Conservation (phyloP, 2,113 vertebrate species). For the Pogona vitticeps region DNA sequence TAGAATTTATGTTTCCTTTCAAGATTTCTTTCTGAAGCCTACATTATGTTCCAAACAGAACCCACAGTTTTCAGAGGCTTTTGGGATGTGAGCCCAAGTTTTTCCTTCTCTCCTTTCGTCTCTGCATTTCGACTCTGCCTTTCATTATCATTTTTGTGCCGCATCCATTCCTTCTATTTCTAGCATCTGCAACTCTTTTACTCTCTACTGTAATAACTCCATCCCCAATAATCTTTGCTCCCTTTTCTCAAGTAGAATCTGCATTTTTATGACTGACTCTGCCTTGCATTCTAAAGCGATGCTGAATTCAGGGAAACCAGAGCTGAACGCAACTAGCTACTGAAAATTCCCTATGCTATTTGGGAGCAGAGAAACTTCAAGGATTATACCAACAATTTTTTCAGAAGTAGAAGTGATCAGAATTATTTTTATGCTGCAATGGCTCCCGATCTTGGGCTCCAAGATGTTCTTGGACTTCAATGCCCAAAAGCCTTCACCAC, state of each 20-base stretch:
- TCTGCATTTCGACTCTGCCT: neutral
- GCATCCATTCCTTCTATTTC: neutral
- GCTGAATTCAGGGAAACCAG: neutral
- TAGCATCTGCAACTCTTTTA: neutral
- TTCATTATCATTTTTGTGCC: neutral
- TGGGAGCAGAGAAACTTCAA: neutral
- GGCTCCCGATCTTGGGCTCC: too few species aligned
- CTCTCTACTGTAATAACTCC: fast-evolving
- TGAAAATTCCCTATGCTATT: neutral
- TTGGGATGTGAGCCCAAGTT: neutral
- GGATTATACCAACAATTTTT: neutral
- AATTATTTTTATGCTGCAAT: too few species aligned
- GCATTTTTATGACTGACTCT: neutral
- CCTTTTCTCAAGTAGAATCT: fast-evolving
- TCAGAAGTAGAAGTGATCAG: too few species aligned
- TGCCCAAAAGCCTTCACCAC: too few species aligned
- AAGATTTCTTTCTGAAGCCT: neutral
- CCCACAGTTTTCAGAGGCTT: neutral
- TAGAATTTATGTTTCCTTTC: neutral
- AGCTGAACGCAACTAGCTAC: neutral
- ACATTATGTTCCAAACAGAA: neutral
- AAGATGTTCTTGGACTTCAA: too few species aligned
- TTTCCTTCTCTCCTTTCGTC: conserved; percentile 6
- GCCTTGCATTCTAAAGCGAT: neutral
- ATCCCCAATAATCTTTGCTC: neutral